Percentiles rank a stretch among this genome's conserved stretches.
These are phyloP conservation scores for Beris morrisii DNA, from an alignment of 2,888 invertebrate genomes.

Conservation along the genomic window DNA sequence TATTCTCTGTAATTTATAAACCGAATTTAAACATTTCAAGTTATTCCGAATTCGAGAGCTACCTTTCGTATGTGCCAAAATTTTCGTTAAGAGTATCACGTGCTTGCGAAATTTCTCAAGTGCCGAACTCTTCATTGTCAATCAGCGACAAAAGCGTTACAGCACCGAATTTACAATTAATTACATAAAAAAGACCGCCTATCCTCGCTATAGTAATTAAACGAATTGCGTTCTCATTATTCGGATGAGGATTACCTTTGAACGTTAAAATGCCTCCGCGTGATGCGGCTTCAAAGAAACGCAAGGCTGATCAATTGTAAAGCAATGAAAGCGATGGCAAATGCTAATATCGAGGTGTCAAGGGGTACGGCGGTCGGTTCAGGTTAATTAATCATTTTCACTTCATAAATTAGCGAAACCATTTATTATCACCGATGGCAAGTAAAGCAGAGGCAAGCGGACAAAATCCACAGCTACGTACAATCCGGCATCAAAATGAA, in stretches of 20 bases:
- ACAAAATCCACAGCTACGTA: too few species aligned
- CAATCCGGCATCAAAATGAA: too few species aligned
- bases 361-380: slow-evolving; percentile 23
- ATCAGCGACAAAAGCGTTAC: slow-evolving; percentile 8
- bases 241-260: slow-evolving; percentile 14
- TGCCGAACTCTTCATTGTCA: slow-evolving; percentile 4
- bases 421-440: slow-evolving; percentile 33
- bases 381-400: slow-evolving; percentile 35
- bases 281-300: slow-evolving; percentile 12
- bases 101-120: too few species aligned
- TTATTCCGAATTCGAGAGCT: too few species aligned
- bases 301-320: slow-evolving; percentile 15
- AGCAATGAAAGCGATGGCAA: slow-evolving; percentile 22
- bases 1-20: too few species aligned
- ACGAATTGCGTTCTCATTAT: slow-evolving; percentile 30
- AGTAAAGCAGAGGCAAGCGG: background rate
- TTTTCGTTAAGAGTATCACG: too few species aligned
- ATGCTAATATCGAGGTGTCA: slow-evolving; percentile 29
- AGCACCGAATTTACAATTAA: slow-evolving; percentile 23
- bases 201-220: slow-evolving; percentile 24
- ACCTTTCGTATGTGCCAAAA: too few species aligned
- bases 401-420: slow-evolving; percentile 35
- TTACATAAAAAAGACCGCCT: slow-evolving; percentile 23
- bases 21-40: too few species aligned
- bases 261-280: slow-evolving; percentile 14